Evolutionary conservation across 1,140 invertebrate genomes (phyloP), one percentile per base, ranked within the genome.

Genomic region (Helicoverpa zea): DNA sequence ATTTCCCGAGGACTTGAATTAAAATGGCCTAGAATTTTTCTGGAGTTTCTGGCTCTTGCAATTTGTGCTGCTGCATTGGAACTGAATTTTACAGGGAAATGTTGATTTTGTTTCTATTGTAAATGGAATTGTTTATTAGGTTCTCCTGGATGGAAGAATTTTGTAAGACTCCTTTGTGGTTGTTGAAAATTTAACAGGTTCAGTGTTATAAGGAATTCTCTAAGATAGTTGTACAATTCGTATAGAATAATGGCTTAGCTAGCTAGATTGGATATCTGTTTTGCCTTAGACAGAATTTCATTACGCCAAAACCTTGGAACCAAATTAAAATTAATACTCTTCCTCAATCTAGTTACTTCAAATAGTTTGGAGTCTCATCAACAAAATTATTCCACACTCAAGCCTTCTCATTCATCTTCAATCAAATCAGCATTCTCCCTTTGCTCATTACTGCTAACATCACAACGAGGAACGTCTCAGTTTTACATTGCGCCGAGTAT

Each of bases 21-120:
- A 77, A 77, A 77, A 77, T 77, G 61, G 59, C 51, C 61, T 66
- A 77, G 61, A 66, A 76, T 64, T 77, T 72, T 77, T 64, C 74
- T 76, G 56, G 43, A 73, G 18, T 29, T 63, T 63, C 43, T 63
- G 35, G 18, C 16, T 47, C 47, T 49, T 29, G 51, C 68, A 72
- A 54, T 72, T 72, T 54, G 18, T 30, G 23, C 49, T 68, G 64
- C 64, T 18, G 43, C 16, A 23, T 13, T 30, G 12, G 7, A 4
- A 16, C 16, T 68, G 64, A 49, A 68, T 68, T 49, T 49, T 68
- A 49, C 43, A 68, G 51, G 43, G 4, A 1, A 18, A 16, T 68
- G 64, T 49, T 68, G 64, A 68, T 68, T 68, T 68, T 23, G 43
- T 68, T 66, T 35, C 63, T 66, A 49, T 47, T 68, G 43, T 68